Evolutionary conservation across 2,888 invertebrate species (phyloP), one percentile per base, ranked within the genome.

Genomic region (Leptopilina drosophilae): DNA sequence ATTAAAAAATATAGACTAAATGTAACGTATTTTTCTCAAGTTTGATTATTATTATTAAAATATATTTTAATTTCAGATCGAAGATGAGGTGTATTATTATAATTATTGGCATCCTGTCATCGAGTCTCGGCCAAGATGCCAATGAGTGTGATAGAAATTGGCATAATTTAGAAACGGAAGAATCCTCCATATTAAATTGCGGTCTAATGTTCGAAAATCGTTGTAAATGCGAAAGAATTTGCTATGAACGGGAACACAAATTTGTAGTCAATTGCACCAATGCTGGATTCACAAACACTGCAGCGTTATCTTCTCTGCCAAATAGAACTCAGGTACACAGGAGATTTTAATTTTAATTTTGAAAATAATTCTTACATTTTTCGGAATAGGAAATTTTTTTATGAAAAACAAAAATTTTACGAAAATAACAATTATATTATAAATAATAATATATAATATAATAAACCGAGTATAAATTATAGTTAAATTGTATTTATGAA

Each of bases 241-340:
- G 92, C 78, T 94, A 94, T 88, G 93, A 94, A 77, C 91, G 92
- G 11, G 84, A 87, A 9, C 88, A 92, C 69, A 93, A 93, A 82
- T 95, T 93, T 84, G 93, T 95, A 9, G 96, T 96, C 0, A 96
- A 96, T 89, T 96, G 96, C 89, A 95, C 95, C 1, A 92, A 95
- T 86, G 91, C 93, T 0, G 93, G 93, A 1, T 94, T 96, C 85
- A 93, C 88, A 1, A 93, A 94, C 81, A 93, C 94, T 0, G 92
- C 92, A 15, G 93, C 95, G 84, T 90, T 96, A 20, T 92, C 93
- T 84, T 92, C 93, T 77, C 92, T 96, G 81, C 96, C 96, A 0
- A 92, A 93, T 15, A 92, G 95, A 84, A 95, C 95, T 5, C 93
- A 95, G 91, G 93, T 93, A 82, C 77, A 20, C 1, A 20, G 20